These are phyloP conservation scores for Euwallacea similis DNA, from an alignment of 1,140 invertebrate genomes.

Conservation along the genomic window DNA sequence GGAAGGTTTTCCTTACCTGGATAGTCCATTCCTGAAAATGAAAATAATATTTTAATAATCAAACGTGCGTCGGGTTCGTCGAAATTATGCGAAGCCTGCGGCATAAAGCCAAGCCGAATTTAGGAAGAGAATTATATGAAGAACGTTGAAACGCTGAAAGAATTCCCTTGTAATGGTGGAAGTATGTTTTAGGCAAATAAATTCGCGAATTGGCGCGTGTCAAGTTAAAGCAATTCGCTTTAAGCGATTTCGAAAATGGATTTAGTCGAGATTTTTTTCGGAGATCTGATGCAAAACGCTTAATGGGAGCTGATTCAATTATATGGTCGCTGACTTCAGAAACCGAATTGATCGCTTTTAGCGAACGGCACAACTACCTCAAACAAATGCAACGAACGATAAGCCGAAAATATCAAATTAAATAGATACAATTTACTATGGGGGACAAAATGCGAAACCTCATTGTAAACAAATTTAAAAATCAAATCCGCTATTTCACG, in stretches of 20 bases:
- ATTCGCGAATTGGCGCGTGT: conserved; percentile 1
- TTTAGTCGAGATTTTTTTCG: neutral
- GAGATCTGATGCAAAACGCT: neutral
- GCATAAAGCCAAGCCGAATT: neutral
- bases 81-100: too few relatives aligned
- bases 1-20: neutral
- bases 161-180: conserved; percentile 2
- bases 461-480: conserved; percentile 3
- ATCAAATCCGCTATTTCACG: neutral
- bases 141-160: neutral
- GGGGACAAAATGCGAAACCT: neutral
- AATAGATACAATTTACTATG: neutral
- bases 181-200: conserved; percentile 4
- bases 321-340: too few relatives aligned
- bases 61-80: too few relatives aligned
- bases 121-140: neutral
- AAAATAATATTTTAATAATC: neutral
- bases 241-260: conserved; percentile 2
- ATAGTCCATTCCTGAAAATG: conserved; percentile 7
- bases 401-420: neutral
- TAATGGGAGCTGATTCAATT: neutral
- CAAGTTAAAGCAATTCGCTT: conserved; percentile 4
- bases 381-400: too few relatives aligned
- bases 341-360: too few relatives aligned
- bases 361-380: too few relatives aligned